These are phyloP conservation scores for Antechinus flavipes DNA, from an alignment of 2,113 vertebrate species.

Conservation along the genomic window DNA sequence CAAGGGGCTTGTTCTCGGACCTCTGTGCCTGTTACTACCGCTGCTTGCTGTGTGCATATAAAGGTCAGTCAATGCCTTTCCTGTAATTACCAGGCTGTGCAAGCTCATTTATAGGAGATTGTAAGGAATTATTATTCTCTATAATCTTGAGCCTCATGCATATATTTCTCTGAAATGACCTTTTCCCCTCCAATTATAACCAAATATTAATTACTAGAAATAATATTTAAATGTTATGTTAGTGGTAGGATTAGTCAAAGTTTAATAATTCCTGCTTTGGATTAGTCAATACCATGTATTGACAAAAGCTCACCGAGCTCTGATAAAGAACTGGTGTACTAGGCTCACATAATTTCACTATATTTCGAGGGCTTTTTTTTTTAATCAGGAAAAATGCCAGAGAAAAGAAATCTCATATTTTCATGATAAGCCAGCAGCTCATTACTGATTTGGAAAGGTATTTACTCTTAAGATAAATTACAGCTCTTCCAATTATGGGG, in stretches of 20 bases:
- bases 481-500: background rate
- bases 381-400: background rate
- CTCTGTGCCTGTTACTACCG: background rate
- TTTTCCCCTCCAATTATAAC: background rate
- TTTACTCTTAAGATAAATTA: background rate
- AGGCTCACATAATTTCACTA: background rate
- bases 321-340: background rate
- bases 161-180: background rate
- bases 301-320: background rate
- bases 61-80: slow-evolving; percentile 5
- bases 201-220: background rate
- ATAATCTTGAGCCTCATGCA: background rate
- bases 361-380: background rate
- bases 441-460: background rate
- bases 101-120: background rate
- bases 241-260: background rate
- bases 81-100: background rate
- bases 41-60: background rate
- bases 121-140: slow-evolving; percentile 14
- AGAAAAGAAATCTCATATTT: background rate
- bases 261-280: background rate
- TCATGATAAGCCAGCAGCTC: background rate
- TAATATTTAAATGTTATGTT: background rate
- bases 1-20: background rate
- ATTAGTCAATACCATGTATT: background rate